Evolutionary conservation across 2,888 invertebrate species (phyloP), one percentile per base, ranked within the genome.

Genomic region (Eilema griseolum): DNA sequence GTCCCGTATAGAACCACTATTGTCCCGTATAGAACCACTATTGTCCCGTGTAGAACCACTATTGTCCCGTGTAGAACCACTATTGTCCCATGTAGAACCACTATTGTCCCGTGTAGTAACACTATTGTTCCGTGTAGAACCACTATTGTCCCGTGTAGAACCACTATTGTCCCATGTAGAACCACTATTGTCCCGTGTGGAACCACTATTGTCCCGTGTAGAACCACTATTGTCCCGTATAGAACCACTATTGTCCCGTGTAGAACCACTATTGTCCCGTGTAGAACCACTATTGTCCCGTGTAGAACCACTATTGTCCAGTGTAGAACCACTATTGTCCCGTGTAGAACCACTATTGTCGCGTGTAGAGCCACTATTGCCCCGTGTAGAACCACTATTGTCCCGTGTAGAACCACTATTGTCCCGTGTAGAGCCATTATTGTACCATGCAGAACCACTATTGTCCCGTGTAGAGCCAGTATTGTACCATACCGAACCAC

Each of bases 1-100:
- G 16, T 37, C 26, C 26, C 20, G 28, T n/a, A 20, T 24, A 7
- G 52, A 28, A 52, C 65, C 57, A 56, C 65, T 12, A 57, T 66
- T 56, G 11, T 60, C 60, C 69, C 69, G 4, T 28, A 16, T 24
- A 1, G 61, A 16, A 23, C 24, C 52, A 61, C 10, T 56, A 56
- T 59, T 61, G 16, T 67, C 61, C 23, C 23, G 20, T 11, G 12
- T 57, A 0, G 12, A 12, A 16, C 33, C 66, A 57, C 66, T 11
- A 10, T 37, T 56, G 16, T 37, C 26, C 26, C 20, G 28, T n/a
- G 20, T 24, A 7, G 52, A 28, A 52, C 65, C 57, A 56, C 65
- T 12, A 57, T 66, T 56, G 11, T 60, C 60, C 69, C 69, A 69
- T 37, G 12, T 56, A 20, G n/a, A n/a, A n/a, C n/a, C n/a, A n/a